Evolutionary conservation across 2,888 invertebrate species (phyloP).

Genomic region (Hirtodrosophila histrioides): DNA sequence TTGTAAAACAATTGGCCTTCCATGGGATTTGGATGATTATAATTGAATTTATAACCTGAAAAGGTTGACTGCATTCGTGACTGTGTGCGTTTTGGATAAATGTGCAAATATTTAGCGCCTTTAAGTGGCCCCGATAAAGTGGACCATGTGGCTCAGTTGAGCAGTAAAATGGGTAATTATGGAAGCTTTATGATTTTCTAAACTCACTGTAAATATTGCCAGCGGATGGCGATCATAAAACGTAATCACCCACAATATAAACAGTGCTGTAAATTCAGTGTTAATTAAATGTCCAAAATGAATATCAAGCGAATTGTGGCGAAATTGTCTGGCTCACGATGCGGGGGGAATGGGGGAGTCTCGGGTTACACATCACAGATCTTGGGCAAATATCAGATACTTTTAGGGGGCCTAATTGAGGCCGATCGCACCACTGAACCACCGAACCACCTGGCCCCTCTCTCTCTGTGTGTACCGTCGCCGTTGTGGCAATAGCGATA

Average conservation of each 20-base stretch:
- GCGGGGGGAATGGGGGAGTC: slow-evolving; percentile 1
- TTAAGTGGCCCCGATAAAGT: slow-evolving; percentile 35
- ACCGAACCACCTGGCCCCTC: slow-evolving; percentile 47
- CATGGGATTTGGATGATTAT: slow-evolving; percentile 10
- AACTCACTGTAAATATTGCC: slow-evolving; percentile 67
- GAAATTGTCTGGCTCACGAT: slow-evolving; percentile 14
- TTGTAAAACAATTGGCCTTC: slow-evolving; percentile 1
- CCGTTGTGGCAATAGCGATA: slow-evolving; percentile 58
- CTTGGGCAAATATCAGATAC: slow-evolving; percentile 63
- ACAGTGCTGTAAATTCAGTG: slow-evolving; percentile 51
- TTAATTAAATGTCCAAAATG: slow-evolving; percentile 71
- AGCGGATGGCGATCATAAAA: slow-evolving; percentile 75
- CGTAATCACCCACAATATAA: slow-evolving; percentile 58
- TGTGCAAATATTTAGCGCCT: slow-evolving; percentile 46
- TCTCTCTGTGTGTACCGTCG: slow-evolving; percentile 37
- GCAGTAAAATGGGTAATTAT: slow-evolving; percentile 57
- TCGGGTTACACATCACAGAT: slow-evolving; percentile 53
- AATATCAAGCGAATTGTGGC: slow-evolving; percentile 53
- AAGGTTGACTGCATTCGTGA: slow-evolving; percentile 6
- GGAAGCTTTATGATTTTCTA: slow-evolving; percentile 67
- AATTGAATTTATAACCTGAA: slow-evolving; percentile 13
- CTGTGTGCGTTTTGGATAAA: slow-evolving; percentile 18
- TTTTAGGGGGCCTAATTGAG: slow-evolving; percentile 55
- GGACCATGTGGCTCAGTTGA: slow-evolving; percentile 31
- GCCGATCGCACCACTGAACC: slow-evolving; percentile 15